These are phyloP conservation scores for Daboia siamensis DNA, from an alignment of 2,113 vertebrate species.

Conservation along the genomic window DNA sequence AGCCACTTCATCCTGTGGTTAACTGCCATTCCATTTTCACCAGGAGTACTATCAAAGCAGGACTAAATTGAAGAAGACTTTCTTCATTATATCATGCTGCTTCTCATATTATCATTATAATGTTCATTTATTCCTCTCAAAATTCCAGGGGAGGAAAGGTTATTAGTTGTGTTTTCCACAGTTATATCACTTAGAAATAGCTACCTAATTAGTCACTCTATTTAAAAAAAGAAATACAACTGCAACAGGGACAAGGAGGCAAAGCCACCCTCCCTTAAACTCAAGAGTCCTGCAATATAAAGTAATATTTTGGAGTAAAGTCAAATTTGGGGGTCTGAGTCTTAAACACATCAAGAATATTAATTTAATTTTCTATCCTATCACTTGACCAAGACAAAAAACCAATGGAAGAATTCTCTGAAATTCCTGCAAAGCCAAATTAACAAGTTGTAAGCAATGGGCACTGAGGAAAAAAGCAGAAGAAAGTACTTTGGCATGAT, in stretches of 20 bases:
- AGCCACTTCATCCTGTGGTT: neutral
- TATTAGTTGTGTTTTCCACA: neutral
- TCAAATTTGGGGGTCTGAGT: neutral
- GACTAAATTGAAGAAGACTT: neutral
- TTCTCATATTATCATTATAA: neutral
- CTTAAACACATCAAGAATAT: neutral
- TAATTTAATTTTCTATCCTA: neutral
- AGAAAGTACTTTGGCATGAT: conserved; percentile 4
- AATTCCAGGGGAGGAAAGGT: neutral
- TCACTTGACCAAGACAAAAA: neutral
- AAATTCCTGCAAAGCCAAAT: neutral
- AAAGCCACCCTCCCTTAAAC: neutral
- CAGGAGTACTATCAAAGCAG: neutral
- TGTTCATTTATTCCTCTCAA: neutral
- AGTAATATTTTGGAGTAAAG: neutral
- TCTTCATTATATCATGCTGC: neutral
- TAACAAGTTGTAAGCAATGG: neutral
- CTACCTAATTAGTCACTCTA: neutral
- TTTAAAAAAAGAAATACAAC: neutral
- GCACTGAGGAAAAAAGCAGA: neutral
- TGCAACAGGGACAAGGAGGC: neutral
- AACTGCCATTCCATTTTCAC: neutral
- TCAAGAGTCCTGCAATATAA: neutral
- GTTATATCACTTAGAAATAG: neutral
- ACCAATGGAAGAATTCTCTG: conserved; percentile 15